A percentile compares a stretch with the other conserved stretches of the same genome.
These are phyloP conservation scores for Calycopis cecrops DNA, from an alignment of 1,140 invertebrate genomes.

Conservation along the genomic window DNA sequence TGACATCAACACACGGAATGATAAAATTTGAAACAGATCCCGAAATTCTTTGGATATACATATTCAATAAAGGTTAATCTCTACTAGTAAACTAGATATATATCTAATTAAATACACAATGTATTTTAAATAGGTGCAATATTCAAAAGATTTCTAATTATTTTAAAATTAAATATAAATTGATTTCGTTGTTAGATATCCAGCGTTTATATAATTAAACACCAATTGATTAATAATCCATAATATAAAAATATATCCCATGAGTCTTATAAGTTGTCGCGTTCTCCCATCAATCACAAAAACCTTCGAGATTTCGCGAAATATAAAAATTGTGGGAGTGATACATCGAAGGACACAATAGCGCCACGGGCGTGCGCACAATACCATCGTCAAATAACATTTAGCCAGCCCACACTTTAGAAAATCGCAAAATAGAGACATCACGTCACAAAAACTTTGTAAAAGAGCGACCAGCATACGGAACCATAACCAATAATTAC, in stretches of 20 bases:
- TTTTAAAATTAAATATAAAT: no score
- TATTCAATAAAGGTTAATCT: no score
- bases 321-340: slow-evolving; percentile 70
- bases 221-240: no score
- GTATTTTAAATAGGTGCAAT: no score
- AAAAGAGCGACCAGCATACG: slow-evolving; percentile 54
- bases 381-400: slow-evolving; percentile 72
- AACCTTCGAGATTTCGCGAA: slow-evolving; percentile 56
- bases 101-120: no score
- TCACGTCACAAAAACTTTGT: slow-evolving; percentile 51
- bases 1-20: no score
- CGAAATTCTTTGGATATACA: no score
- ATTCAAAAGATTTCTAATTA: no score
- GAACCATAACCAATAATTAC: slow-evolving; percentile 67
- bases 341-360: slow-evolving; percentile 57
- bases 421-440: slow-evolving; percentile 73
- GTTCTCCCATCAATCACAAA: slow-evolving; percentile 60
- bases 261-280: slow-evolving; percentile 64
- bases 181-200: no score
- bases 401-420: slow-evolving; percentile 72
- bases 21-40: no score
- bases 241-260: slow-evolving; percentile 36
- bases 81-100: no score
- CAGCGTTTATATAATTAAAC: no score
- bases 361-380: slow-evolving; percentile 60